Evolutionary conservation across 2,888 invertebrate species (phyloP).

Genomic region (Podotricha telesiphe): DNA sequence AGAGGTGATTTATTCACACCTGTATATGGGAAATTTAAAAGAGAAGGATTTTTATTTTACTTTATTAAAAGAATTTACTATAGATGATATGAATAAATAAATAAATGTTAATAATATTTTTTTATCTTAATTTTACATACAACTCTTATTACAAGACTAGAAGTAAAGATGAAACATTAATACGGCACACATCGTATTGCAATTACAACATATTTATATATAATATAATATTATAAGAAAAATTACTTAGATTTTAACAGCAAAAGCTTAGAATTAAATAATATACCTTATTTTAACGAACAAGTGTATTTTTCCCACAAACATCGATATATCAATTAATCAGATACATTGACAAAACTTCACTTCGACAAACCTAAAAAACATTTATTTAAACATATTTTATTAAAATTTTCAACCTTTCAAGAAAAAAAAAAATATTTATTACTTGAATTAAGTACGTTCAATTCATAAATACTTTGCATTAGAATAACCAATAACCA

Average conservation of each 20-base stretch:
- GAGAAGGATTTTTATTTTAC: neutral
- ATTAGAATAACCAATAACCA: slow-evolving; percentile 22
- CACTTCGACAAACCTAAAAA: too few relatives aligned
- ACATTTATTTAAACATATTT: neutral
- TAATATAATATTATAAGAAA: neutral
- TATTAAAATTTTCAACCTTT: too few relatives aligned
- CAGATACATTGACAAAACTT: slow-evolving; percentile 4
- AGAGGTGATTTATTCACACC: neutral
- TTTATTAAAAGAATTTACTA: too few relatives aligned
- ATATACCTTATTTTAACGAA: neutral
- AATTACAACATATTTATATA: neutral
- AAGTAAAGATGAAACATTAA: slow-evolving; percentile 35
- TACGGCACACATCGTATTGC: slow-evolving; percentile 4
- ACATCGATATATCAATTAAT: neutral
- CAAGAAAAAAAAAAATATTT: too few relatives aligned
- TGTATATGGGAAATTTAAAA: neutral
- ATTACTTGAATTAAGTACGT: too few relatives aligned
- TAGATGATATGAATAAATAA: neutral
- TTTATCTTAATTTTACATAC: neutral
- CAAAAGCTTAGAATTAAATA: slow-evolving; percentile 7
- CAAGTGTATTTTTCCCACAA: slow-evolving; percentile 22
- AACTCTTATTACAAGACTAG: slow-evolving; percentile 31
- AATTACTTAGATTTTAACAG: slow-evolving; percentile 11
- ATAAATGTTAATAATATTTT: slow-evolving; percentile 1
- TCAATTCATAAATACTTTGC: slow-evolving; percentile 5